Percentiles rank a stretch among this genome's conserved stretches.
These are phyloP conservation scores for Caiman crocodilus DNA, from an alignment of 2,797 vertebrate genomes.

Conservation along the genomic window DNA sequence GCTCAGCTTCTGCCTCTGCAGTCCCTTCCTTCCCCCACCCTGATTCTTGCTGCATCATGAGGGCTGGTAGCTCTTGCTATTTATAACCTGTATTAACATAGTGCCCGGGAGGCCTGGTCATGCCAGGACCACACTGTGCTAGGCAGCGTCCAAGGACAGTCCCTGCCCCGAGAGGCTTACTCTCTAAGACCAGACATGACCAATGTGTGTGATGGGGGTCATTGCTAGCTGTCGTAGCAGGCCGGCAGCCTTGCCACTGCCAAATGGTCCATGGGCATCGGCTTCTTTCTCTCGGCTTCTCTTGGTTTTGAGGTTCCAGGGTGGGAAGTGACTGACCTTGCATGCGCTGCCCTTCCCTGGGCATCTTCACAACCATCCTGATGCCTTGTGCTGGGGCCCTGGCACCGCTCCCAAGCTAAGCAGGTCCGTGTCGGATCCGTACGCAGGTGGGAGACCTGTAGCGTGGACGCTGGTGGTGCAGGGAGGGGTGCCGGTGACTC, in stretches of 20 bases:
- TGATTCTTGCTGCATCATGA: background rate
- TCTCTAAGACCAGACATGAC: background rate
- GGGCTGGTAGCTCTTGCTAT: background rate
- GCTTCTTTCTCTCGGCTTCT: constrained; percentile 10
- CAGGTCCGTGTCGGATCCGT: background rate
- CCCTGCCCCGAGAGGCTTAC: background rate
- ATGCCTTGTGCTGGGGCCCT: background rate
- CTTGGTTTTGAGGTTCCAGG: constrained; percentile 30
- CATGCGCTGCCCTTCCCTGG: constrained; percentile 34
- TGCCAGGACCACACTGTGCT: rapidly evolving
- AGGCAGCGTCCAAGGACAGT: too few species aligned
- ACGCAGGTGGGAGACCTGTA: background rate
- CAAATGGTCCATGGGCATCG: background rate
- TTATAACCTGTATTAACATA: background rate
- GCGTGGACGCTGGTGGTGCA: background rate
- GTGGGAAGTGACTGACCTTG: constrained; percentile 31
- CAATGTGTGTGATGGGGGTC: background rate
- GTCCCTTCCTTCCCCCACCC: background rate
- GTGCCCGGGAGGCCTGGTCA: background rate
- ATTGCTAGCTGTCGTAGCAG: background rate
- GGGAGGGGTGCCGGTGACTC: background rate
- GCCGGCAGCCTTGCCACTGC: background rate
- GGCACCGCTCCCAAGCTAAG: background rate
- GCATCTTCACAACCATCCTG: background rate
- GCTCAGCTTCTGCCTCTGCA: background rate